Percentiles rank a stretch among this genome's conserved stretches.
phyloP scores from a whole-genome alignment of 2,797 vertebrate genomes.

The Tokudaia tokunoshimensis region DNA sequence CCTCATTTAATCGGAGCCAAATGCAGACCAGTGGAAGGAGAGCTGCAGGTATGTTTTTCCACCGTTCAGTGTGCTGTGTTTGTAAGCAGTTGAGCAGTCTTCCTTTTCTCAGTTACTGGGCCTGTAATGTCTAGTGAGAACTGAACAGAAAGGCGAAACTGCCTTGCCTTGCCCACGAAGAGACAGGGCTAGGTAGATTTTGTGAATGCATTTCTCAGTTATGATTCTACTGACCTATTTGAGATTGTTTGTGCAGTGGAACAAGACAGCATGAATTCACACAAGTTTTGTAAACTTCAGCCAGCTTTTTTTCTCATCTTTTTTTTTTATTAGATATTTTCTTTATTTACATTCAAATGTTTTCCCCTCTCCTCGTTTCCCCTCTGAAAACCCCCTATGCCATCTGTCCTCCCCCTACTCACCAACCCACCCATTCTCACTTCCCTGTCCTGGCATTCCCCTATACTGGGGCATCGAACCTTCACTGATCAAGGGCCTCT shows the following conservation, averaged over 20 bases:
- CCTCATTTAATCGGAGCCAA: conserved; percentile 89
- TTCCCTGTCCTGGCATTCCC: too few relatives aligned
- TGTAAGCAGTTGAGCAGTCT: background rate
- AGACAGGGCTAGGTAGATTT: background rate
- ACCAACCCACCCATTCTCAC: too few relatives aligned
- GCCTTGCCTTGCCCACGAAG: background rate
- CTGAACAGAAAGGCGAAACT: background rate
- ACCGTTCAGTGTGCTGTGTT: background rate
- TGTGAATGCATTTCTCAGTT: background rate
- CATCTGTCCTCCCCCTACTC: too few relatives aligned
- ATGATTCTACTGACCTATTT: background rate
- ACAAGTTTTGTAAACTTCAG: background rate
- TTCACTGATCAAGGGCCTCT: too few relatives aligned
- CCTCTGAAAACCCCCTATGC: too few relatives aligned
- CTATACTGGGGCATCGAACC: too few relatives aligned
- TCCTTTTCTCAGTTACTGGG: background rate
- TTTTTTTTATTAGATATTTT: too few relatives aligned
- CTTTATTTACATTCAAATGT: too few relatives aligned
- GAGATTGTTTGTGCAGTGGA: background rate
- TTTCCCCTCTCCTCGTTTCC: too few relatives aligned
- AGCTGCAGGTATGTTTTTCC: conserved; percentile 90
- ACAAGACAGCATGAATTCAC: background rate
- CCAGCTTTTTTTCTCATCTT: background rate
- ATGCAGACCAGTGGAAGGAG: conserved; percentile 91
- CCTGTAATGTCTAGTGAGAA: background rate